A percentile compares a stretch with the other conserved stretches of the same genome.
Evolutionary conservation across 2,797 vertebrate species (phyloP).

Genomic region (Xenentodon cancila): DNA sequence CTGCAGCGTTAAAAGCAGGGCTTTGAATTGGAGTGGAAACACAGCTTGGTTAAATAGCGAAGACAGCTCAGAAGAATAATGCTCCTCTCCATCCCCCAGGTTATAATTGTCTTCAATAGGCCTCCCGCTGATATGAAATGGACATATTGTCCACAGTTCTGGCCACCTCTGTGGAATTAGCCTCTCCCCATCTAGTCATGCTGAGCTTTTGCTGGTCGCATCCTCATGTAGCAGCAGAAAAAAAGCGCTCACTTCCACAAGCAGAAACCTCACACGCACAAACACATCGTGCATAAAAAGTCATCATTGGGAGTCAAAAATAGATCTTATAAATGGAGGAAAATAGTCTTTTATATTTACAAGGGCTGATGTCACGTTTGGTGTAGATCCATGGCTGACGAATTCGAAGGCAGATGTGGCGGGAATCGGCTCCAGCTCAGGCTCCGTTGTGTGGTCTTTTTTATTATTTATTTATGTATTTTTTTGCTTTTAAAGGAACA

Average conservation of each 20-base stretch:
- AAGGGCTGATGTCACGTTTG: slow-evolving; percentile 76
- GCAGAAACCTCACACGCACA: slow-evolving; percentile 9
- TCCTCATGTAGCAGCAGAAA: slow-evolving; percentile 21
- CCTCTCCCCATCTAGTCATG: slow-evolving; percentile 41
- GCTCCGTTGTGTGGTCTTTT: slow-evolving; percentile 24
- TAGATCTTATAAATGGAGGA: slow-evolving; percentile 63
- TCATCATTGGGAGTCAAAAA: slow-evolving; percentile 71
- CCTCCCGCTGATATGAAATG: slow-evolving; percentile 67
- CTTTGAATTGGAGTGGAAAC: slow-evolving; percentile 38
- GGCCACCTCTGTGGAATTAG: slow-evolving; percentile 66
- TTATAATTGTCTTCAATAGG: slow-evolving; percentile 71
- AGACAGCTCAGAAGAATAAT: slow-evolving; percentile 51
- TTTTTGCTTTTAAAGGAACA: slow-evolving; percentile 39
- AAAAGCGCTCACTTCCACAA: slow-evolving; percentile 1
- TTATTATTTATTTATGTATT: slow-evolving; percentile 1
- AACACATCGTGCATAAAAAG: slow-evolving; percentile 7
- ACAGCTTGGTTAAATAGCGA: slow-evolving; percentile 46
- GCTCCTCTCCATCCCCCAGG: slow-evolving; percentile 62
- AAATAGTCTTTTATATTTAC: slow-evolving; percentile 68
- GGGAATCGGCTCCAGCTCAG: slow-evolving; percentile 34
- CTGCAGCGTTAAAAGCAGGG: slow-evolving; percentile 29
- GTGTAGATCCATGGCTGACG: slow-evolving; percentile 65
- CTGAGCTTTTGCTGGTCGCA: slow-evolving; percentile 46
- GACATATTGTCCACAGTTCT: slow-evolving; percentile 69
- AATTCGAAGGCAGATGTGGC: slow-evolving; percentile 58